Conservation (phyloP, 2,113 vertebrate genomes). For the Lates calcarifer region DNA sequence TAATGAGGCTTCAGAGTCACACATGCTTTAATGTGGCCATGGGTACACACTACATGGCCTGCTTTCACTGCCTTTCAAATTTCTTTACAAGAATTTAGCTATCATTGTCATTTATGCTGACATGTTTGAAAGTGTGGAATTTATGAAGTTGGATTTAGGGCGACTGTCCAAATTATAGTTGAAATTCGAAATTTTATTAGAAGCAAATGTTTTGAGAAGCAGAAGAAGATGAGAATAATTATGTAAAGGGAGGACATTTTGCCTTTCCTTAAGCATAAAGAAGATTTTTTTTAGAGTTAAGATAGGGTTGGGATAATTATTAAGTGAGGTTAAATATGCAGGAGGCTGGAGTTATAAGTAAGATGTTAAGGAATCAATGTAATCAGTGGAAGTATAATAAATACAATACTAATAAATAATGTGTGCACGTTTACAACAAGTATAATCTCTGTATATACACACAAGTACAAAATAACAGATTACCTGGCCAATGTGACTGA, state of each 20-base stretch:
- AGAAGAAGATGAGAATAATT: background rate
- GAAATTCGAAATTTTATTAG: slow-evolving; percentile 41
- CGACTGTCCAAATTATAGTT: slow-evolving; percentile 19
- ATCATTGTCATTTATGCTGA: slow-evolving; percentile 20
- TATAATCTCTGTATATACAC: background rate
- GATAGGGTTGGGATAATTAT: background rate
- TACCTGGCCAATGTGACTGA: background rate
- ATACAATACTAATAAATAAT: background rate
- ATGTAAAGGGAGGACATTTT: background rate
- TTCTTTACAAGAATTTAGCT: background rate
- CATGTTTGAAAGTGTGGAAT: slow-evolving; percentile 43
- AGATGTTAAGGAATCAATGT: background rate
- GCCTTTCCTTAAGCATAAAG: background rate
- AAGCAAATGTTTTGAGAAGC: slow-evolving; percentile 30
- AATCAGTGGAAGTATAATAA: background rate
- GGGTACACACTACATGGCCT: background rate
- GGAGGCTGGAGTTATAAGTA: too few species aligned
- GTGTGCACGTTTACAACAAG: too few species aligned
- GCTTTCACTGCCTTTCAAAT: slow-evolving; percentile 17
- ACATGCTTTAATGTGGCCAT: slow-evolving; percentile 23
- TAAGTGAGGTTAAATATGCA: background rate
- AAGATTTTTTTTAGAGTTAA: background rate
- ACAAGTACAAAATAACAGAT: background rate
- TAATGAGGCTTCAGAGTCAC: slow-evolving; percentile 75
- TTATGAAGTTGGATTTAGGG: slow-evolving; percentile 22